Evolutionary conservation across 2,888 invertebrate genomes (phyloP), one percentile per base, ranked within the genome.

Genomic region (Agrotis segetum): DNA sequence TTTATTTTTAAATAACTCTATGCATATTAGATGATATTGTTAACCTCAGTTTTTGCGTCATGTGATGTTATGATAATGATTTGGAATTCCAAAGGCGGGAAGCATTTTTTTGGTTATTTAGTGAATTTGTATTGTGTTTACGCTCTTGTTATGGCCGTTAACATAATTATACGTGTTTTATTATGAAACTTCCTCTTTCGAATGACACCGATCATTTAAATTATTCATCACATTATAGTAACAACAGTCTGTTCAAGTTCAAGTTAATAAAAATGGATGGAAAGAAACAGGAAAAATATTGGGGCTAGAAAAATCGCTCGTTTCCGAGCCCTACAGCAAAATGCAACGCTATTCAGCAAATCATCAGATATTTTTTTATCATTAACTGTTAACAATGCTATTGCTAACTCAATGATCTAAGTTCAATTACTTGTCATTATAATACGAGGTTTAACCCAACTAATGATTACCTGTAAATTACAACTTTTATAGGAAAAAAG

Each of bases 381-480:
- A n/a, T 4, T 55, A 47, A 55, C 77, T 13, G 58, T 62, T 62
- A 46, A 65, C 77, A 77, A 77, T 79, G 50, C 49, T 19, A 50
- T 53, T 67, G 47, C 60, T 59, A 74, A 68, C 29, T 66, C 19
- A 64, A 44, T 50, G 53, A 67, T 34, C 11, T 24, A 53, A 61
- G 55, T 63, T 76, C 52, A 77, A 71, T 81, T 81, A 81, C 40
- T 71, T 60, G 29, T 19, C 11, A 56, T 80, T 55, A 66, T 61
- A 50, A 58, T 34, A 60, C 53, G 24, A 55, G 56, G 53, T 50
- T 65, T 44, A 50, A 60, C 62, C 65, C 34, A 59, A 17, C 47
- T 53, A 16, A 14, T 62, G 21, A 47, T 24, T 40, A 19, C 17
- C 17, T 40, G 47, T 53, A 46, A 73, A 40, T 53, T 53, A 40